A percentile compares a stretch with the other conserved stretches of the same genome.
Evolutionary conservation across 2,113 vertebrate genomes (phyloP).

Genomic region (Triplophysa dalaica): DNA sequence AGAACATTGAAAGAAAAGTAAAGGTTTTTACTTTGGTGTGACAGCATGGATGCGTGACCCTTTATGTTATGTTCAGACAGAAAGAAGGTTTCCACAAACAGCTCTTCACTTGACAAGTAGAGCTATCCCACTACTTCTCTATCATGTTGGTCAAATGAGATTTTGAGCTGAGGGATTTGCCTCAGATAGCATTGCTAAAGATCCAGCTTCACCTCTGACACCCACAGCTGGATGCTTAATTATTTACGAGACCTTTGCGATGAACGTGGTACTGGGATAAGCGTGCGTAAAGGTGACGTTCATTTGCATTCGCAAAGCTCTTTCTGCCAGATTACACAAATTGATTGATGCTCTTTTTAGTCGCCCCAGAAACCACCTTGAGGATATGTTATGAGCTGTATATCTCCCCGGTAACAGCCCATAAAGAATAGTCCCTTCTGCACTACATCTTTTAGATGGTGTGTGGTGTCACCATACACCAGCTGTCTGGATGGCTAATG

Average conservation of each 20-base stretch:
- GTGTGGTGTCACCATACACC: conserved; percentile 53
- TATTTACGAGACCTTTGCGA: conserved; percentile 51
- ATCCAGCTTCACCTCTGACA: conserved; percentile 22
- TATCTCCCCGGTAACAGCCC: conserved; percentile 61
- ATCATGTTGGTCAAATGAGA: background rate
- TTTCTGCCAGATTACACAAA: conserved; percentile 61
- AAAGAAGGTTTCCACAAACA: too few species aligned
- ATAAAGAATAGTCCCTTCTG: conserved; percentile 65
- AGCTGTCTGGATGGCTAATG: conserved; percentile 59
- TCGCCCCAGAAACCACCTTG: conserved; percentile 73
- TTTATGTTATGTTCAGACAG: too few species aligned
- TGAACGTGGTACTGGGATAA: conserved; percentile 36
- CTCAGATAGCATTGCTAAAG: conserved; percentile 7
- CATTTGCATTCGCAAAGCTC: conserved; percentile 70
- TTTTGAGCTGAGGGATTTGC: background rate
- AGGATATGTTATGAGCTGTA: conserved; percentile 61
- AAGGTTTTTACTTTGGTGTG: too few species aligned
- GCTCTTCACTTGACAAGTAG: too few species aligned
- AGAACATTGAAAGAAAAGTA: too few species aligned
- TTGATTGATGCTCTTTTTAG: conserved; percentile 68
- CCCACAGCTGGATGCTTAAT: conserved; percentile 34
- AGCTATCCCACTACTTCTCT: background rate
- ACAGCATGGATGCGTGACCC: too few species aligned
- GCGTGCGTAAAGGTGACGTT: conserved; percentile 57
- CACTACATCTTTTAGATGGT: conserved; percentile 68